Conservation (phyloP, 2,888 invertebrate genomes). For the Amiota minor region DNA sequence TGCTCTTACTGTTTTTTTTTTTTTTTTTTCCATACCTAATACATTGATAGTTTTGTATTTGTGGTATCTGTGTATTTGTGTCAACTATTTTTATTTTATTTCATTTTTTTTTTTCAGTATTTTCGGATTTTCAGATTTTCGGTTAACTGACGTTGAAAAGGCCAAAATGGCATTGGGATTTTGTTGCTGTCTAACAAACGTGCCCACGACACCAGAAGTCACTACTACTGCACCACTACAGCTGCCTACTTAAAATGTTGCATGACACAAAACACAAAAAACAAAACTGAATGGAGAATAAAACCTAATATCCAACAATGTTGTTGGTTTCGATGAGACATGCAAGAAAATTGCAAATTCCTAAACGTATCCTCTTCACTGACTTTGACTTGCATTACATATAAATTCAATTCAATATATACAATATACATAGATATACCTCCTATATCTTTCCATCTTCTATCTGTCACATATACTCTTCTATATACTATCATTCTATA, state of each 20-base stretch:
- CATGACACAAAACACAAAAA: background rate
- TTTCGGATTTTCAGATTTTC: background rate
- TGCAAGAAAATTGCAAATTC: conserved; percentile 14
- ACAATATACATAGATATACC: no score
- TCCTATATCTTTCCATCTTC: no score
- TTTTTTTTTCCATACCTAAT: no score
- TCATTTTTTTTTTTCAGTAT: background rate
- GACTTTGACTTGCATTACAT: background rate
- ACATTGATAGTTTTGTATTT: no score
- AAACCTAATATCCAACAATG: background rate
- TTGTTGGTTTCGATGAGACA: background rate
- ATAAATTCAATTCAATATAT: no score
- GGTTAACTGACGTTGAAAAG: conserved; percentile 25
- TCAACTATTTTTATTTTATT: conserved; percentile 19
- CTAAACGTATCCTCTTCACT: background rate
- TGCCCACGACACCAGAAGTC: background rate
- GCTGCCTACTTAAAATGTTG: background rate
- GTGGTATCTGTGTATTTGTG: background rate
- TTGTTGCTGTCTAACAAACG: background rate
- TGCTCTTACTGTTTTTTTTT: background rate
- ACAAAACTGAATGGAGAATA: background rate
- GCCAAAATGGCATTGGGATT: conserved; percentile 27
- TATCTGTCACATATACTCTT: no score
- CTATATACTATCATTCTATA: no score
- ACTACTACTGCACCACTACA: no score